Evolutionary conservation across 2,888 invertebrate genomes (phyloP).

Genomic region (Agrenia bidenticulata): DNA sequence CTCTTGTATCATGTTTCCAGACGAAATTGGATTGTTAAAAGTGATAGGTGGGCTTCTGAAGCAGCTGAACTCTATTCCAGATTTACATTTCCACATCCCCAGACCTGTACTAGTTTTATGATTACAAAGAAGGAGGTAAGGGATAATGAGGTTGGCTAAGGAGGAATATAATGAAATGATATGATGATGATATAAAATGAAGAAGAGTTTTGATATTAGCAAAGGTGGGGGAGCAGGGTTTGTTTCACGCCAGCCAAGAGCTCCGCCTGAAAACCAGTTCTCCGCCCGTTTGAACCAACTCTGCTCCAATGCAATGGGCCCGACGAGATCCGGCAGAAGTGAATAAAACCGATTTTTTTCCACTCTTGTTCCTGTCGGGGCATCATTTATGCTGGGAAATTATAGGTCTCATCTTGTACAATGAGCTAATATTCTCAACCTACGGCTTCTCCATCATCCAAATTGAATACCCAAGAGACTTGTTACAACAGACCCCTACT

Average conservation of each 20-base stretch:
- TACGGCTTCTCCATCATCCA: background rate
- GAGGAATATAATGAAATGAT: conserved; percentile 14
- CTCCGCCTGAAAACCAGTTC: conserved; percentile 52
- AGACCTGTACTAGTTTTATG: too few relatives aligned
- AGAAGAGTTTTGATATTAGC: conserved; percentile 11
- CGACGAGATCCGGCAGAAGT: conserved; percentile 49
- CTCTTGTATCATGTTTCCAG: too few relatives aligned
- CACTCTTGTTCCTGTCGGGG: conserved; percentile 27
- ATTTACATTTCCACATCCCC: too few relatives aligned
- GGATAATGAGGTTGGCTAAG: background rate
- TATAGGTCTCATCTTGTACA: conserved; percentile 27
- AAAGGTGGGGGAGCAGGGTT: conserved; percentile 17
- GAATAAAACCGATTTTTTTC: conserved; percentile 49
- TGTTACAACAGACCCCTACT: background rate
- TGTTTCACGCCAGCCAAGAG: conserved; percentile 27
- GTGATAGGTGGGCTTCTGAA: too few relatives aligned
- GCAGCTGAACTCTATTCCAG: too few relatives aligned
- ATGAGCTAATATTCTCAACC: conserved; percentile 18
- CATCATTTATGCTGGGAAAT: conserved; percentile 30
- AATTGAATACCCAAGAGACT: conserved; percentile 1
- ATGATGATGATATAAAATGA: conserved; percentile 16
- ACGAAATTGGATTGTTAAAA: too few relatives aligned
- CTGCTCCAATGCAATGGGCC: conserved; percentile 52
- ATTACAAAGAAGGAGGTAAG: background rate
- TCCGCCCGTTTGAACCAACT: conserved; percentile 53